Base-by-base conservation (phyloP, 23 tunicate genomes). In the Aplidium turbinatum region DNA sequence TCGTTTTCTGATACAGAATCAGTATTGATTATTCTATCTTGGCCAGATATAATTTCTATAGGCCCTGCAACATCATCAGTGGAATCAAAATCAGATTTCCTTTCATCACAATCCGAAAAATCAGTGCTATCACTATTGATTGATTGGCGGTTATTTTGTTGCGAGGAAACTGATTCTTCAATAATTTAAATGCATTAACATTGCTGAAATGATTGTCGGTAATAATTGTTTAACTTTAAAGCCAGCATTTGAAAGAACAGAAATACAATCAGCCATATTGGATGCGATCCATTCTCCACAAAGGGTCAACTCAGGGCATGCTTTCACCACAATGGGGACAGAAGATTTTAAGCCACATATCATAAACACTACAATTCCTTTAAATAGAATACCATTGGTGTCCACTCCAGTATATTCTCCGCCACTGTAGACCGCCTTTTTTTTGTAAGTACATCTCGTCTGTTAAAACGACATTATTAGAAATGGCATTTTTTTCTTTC, bases 381-480 rank as follows among this genome's bases (percentile, higher is more conserved):
- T 60, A 20, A 28, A 60, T 29, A 26, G n/a, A 5, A 6, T 60
- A 28, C 68, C 36, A 29, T 60, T 38, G 7, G 7, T 20, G n/a
- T 60, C 68, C 29, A 38, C 68, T 60, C 36, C 35, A 27, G 31
- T 20, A 30, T 27, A 60, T 20, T 60, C 36, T 60, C 38, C 68
- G 5, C 6, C n/a, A n/a, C n/a, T n/a, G n/a, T n/a, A n/a, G n/a
- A n/a, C n/a, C n/a, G n/a, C n/a, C n/a, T n/a, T n/a, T n/a, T 60
- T 30, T 60, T 60, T 60, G 38, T 27, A 60, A 20, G n/a, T 60
- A 60, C 68, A 60, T 60, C 31, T 60, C 68, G 7, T 60, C 68
- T 27, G 68, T 60, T 60, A 60, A 6, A 27, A 60, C 31, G 6
- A 60, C 36, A 60, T 60, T 20, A 26, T 60, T 38, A 28, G 68